These are phyloP conservation scores for Taphrorychus bicolor DNA, from an alignment of 2,888 invertebrate species.

Conservation along the genomic window DNA sequence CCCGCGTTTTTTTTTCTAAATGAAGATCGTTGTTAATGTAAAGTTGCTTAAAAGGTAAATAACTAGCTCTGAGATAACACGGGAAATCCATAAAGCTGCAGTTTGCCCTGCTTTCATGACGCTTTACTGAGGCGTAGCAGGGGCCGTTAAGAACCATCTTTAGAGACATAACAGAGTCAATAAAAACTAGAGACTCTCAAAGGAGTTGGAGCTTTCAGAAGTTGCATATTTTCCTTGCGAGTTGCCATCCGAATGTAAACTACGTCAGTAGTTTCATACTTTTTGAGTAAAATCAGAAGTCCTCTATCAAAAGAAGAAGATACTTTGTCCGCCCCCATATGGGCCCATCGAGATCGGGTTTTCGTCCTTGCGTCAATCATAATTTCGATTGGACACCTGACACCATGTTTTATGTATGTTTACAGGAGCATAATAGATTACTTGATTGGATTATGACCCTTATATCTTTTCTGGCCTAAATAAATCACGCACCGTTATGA, in stretches of 20 bases:
- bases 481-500: conserved; percentile 15
- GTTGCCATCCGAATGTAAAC: not conserved
- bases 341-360: conserved; percentile 1
- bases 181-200: conserved; percentile 2
- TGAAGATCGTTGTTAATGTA: not conserved
- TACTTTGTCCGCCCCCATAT: not conserved
- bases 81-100: conserved; percentile 6
- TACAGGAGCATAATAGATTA: conserved; percentile 26
- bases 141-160: conserved; percentile 9
- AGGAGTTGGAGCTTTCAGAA: not conserved
- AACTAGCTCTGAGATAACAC: not conserved
- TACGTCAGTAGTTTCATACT: not conserved
- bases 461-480: conserved; percentile 18
- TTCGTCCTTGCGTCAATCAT: conserved; percentile 28
- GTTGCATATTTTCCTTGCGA: not conserved
- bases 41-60: not conserved
- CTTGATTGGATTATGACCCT: conserved; percentile 25
- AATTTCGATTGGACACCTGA: conserved; percentile 31
- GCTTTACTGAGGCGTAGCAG: not conserved
- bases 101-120: conserved; percentile 6
- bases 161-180: conserved; percentile 1
- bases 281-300: not conserved
- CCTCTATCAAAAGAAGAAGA: not conserved
- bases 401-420: conserved; percentile 28
- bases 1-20: not conserved